A percentile compares a stretch with the other conserved stretches of the same genome.
These are phyloP conservation scores for Drosophila leontia DNA, from an alignment of 1,140 invertebrate species.

Conservation along the genomic window DNA sequence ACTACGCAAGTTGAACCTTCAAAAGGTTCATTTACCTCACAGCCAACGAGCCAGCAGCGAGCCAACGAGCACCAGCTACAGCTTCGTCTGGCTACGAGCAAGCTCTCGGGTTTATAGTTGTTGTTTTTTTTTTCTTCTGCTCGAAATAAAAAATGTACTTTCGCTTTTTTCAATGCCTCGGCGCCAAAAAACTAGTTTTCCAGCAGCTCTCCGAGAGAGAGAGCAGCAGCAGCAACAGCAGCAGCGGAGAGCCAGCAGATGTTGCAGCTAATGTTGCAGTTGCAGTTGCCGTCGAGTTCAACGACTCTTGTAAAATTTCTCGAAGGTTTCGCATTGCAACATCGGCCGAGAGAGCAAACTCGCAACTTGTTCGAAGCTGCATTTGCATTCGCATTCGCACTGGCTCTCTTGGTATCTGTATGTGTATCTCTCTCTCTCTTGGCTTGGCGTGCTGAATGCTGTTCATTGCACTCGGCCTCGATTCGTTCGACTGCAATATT, in stretches of 20 bases:
- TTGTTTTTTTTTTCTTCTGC: conserved; percentile 5
- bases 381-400: conserved; percentile 61
- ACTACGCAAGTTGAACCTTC: conserved; percentile 84
- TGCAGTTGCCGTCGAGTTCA: conserved; percentile 59
- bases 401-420: conserved; percentile 5
- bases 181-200: conserved; percentile 79
- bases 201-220: conserved; percentile 37
- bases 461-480: conserved; percentile 84
- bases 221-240: not conserved
- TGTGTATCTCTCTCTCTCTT: conserved; percentile 9
- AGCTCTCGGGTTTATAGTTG: conserved; percentile 9
- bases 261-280: conserved; percentile 39
- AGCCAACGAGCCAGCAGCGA: conserved; percentile 26
- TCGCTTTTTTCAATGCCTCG: conserved; percentile 85
- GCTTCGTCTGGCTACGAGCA: conserved; percentile 11
- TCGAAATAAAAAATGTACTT: conserved; percentile 80
- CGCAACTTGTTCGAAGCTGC: conserved; percentile 73
- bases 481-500: conserved; percentile 76
- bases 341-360: conserved; percentile 30
- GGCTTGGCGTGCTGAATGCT: conserved; percentile 75
- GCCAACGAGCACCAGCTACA: conserved; percentile 4
- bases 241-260: not conserved
- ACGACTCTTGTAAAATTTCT: conserved; percentile 84
- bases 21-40: conserved; percentile 85
- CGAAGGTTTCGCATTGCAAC: conserved; percentile 84